Base-by-base conservation (phyloP, 35 echinoderm and acorn worm genomes). In the Lytechinus variegatus region DNA sequence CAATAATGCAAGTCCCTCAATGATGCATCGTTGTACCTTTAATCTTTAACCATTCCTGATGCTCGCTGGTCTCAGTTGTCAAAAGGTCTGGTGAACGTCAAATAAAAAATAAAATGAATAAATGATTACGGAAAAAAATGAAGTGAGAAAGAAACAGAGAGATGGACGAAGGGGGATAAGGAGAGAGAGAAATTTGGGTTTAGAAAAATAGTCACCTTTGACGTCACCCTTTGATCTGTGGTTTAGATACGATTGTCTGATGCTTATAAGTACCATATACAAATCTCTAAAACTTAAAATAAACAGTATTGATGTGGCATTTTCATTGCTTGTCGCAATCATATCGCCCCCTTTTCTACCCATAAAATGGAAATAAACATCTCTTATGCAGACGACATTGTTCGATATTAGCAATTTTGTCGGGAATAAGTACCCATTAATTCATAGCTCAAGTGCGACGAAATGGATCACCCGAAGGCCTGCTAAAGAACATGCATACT, bases 1-100 rank as follows among this genome's bases (percentile, higher is more conserved):
- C 66, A 79, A 79, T 79, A 79, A 79, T 79, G 66, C 66, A 79
- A 19, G 19, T n/a, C 66, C 66, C 66, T 79, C 16, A 79, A 79
- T 79, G 66, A 79, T 79, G 66, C 66, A 79, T 79, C 66, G 66
- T 79, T n/a, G 66, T 79, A 79, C 66, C 66, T n/a, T 79, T 79
- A 79, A 14, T 79, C 19, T 79, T 79, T 79, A 79, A 79, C 19
- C 6, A 79, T 24, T 16, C 6, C 16, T 24, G 66, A 24, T 79
- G 66, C 66, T 6, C 7, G 16, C 16, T 24, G 66, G 66, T 79
- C 66, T 79, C 19, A 0, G 21, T 79, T 79, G 66, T 79, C 66
- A 79, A 79, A 79, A 79, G 66, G 19, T 19, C 66, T 79, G 6
- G 19, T 79, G 16, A 79, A 4, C 12, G 19, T 79, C 19, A 7